These are phyloP conservation scores for Micromussa lordhowensis DNA, from an alignment of 92 coral and sea anemone species.

Conservation along the genomic window DNA sequence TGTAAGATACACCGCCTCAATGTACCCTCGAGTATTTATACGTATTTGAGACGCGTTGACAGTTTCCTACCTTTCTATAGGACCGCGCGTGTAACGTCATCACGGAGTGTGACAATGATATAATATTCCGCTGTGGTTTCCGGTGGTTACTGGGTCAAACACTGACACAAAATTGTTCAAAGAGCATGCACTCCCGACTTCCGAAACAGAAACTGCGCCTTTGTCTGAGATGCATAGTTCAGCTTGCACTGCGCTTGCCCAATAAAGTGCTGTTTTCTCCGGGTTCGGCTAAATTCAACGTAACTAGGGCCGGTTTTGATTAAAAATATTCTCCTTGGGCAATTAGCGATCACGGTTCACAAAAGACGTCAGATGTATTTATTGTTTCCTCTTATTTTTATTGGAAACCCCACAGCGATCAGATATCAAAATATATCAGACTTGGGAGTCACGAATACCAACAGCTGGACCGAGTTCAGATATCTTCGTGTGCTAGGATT, in stretches of 20 bases:
- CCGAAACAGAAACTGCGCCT: not conserved
- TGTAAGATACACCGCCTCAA: not conserved
- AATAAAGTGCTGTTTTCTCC: not conserved
- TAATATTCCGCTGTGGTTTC: constrained; percentile 7
- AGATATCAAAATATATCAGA: constrained; percentile 29
- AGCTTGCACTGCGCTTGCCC: not conserved
- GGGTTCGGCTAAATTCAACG: not conserved
- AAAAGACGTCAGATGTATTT: constrained; percentile 19
- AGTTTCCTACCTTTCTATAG: constrained; percentile 25
- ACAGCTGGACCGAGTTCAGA: not conserved
- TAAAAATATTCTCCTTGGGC: not conserved
- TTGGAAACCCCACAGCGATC: constrained; percentile 25
- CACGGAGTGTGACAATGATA: constrained; percentile 17
- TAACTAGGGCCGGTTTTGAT: not conserved
- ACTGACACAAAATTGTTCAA: constrained; percentile 3
- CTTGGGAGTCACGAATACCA: constrained; percentile 17
- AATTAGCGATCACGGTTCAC: constrained; percentile 16
- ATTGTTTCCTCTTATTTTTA: constrained; percentile 37
- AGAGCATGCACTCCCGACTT: not conserved
- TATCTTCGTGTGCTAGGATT: not conserved
- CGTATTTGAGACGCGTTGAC: not conserved
- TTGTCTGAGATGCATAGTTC: not conserved
- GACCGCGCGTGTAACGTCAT: constrained; percentile 47
- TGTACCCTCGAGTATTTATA: not conserved
- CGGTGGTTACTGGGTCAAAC: constrained; percentile 34